These are phyloP conservation scores for Xanthia icteritia DNA, from an alignment of 2,888 invertebrate genomes.

Conservation along the genomic window DNA sequence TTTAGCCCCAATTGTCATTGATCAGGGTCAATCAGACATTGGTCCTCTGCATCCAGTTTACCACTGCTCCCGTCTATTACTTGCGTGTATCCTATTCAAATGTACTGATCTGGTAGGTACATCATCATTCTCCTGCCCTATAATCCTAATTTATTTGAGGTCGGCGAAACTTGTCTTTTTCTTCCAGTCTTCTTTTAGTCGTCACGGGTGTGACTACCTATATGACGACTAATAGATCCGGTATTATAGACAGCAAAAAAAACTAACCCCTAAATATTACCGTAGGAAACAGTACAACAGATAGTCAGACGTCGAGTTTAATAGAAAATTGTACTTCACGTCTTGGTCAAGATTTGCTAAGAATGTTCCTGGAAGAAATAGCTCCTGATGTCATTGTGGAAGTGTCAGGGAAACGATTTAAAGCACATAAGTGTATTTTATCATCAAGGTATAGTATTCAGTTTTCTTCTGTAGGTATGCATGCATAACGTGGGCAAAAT, in stretches of 20 bases:
- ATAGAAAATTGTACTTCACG: conserved; percentile 89
- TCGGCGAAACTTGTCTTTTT: too few relatives aligned
- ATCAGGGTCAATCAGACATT: not conserved
- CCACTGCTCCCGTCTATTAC: not conserved
- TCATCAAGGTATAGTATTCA: conserved; percentile 91
- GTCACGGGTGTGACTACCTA: too few relatives aligned
- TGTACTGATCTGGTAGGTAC: not conserved
- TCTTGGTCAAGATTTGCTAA: conserved; percentile 95
- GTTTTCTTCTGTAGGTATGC: not conserved
- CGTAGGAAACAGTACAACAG: conserved; percentile 84
- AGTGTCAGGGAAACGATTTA: conserved; percentile 95
- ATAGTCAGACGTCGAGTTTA: conserved; percentile 83
- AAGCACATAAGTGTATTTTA: conserved; percentile 97
- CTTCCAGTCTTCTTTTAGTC: too few relatives aligned
- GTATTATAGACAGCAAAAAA: not conserved
- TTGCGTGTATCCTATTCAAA: not conserved
- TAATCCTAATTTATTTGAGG: too few relatives aligned
- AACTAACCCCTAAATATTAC: conserved; percentile 29
- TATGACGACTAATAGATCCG: not conserved
- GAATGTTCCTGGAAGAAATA: conserved; percentile 97
- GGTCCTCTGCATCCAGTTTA: not conserved
- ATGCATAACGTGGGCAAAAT: too few relatives aligned
- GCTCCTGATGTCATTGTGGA: conserved; percentile 96
- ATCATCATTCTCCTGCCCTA: too few relatives aligned
- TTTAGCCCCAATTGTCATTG: not conserved